Conservation (phyloP, 2,888 invertebrate genomes). For the Sisyra nigra region DNA sequence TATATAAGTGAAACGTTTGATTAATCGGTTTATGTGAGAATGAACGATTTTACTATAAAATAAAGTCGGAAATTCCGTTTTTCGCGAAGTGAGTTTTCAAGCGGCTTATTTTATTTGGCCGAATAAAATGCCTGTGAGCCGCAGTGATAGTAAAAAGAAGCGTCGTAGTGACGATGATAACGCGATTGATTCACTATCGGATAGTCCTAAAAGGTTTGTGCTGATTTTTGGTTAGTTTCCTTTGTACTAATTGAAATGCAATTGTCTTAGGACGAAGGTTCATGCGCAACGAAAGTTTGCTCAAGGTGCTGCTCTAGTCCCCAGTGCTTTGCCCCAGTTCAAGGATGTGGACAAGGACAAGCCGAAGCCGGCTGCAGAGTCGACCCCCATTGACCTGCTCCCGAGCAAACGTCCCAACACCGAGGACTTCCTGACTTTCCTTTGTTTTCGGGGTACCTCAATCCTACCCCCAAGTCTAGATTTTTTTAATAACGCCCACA, state of each 20-base stretch:
- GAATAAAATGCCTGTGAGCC: conserved; percentile 22
- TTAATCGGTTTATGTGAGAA: too few relatives aligned
- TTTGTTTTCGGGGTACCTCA: conserved; percentile 65
- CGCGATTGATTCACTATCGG: conserved; percentile 15
- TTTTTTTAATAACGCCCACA: conserved; percentile 39
- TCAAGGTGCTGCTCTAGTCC: conserved; percentile 50
- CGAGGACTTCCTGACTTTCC: conserved; percentile 71
- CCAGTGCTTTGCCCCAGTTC: conserved; percentile 39
- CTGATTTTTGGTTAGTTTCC: conserved; percentile 3
- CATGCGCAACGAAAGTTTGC: conserved; percentile 82
- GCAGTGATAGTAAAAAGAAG: conserved; percentile 26
- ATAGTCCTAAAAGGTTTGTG: conserved; percentile 29
- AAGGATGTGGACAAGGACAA: conserved; percentile 44
- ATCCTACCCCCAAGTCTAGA: conserved; percentile 55
- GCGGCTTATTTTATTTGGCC: too few relatives aligned
- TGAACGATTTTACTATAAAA: too few relatives aligned
- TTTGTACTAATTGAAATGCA: conserved; percentile 9
- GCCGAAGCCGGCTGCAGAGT: conserved; percentile 23
- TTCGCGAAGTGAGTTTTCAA: too few relatives aligned
- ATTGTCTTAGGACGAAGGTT: conserved; percentile 47
- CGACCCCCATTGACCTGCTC: conserved; percentile 38
- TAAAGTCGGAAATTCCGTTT: too few relatives aligned
- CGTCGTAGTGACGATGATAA: conserved; percentile 22
- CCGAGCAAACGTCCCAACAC: conserved; percentile 59
- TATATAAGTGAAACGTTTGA: too few relatives aligned